phyloP scores from a whole-genome alignment of 1,140 invertebrate genomes.

The Drosophila ficusphila region DNA sequence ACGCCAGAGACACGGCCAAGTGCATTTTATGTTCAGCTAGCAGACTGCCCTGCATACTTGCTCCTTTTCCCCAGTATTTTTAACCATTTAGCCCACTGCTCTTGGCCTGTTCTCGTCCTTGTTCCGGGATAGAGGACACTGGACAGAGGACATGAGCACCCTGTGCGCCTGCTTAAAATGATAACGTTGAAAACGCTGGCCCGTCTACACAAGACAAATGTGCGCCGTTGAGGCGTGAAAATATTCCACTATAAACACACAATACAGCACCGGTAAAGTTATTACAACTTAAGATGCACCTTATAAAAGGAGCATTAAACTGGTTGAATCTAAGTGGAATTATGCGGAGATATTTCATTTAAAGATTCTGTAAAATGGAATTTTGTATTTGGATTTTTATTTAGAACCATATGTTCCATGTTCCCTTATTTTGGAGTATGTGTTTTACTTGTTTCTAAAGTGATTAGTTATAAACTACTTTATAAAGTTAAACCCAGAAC shows the following conservation, averaged over 20 bases:
- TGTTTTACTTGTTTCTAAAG: too few species aligned
- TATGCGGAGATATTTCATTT: too few species aligned
- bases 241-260: constrained; percentile 79
- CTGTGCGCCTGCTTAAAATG: constrained; percentile 74
- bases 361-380: too few species aligned
- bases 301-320: not conserved
- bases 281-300: not conserved
- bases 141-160: constrained; percentile 31
- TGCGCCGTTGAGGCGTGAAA: constrained; percentile 80
- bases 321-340: too few species aligned
- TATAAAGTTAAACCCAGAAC: too few species aligned
- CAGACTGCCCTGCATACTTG: constrained; percentile 34
- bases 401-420: too few species aligned
- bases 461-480: too few species aligned
- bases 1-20: constrained; percentile 45
- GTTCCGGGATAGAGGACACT: constrained; percentile 30
- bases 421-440: too few species aligned
- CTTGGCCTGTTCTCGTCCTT: constrained; percentile 48
- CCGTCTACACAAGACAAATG: constrained; percentile 73
- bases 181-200: constrained; percentile 73
- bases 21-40: constrained; percentile 72
- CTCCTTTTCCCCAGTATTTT: constrained; percentile 4
- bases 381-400: too few species aligned
- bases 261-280: constrained; percentile 6
- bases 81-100: constrained; percentile 1